These are phyloP conservation scores for Serranus cabrilla DNA, from an alignment of 2,797 vertebrate species.

Conservation along the genomic window DNA sequence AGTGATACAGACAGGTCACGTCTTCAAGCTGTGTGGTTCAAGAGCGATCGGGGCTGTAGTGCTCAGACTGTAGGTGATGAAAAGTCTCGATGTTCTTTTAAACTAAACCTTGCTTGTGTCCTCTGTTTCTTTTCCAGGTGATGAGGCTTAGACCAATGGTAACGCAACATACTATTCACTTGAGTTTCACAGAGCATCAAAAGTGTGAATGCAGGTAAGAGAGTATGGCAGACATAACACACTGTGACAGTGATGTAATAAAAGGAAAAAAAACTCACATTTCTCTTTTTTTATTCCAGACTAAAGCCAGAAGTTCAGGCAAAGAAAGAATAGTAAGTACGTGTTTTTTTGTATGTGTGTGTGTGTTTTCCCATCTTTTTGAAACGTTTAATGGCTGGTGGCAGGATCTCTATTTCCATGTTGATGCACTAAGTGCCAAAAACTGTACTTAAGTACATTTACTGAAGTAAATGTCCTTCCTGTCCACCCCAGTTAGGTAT, in stretches of 20 bases:
- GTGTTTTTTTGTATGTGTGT: constrained; percentile 16
- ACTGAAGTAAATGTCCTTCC: too few species aligned
- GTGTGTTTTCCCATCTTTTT: too few species aligned
- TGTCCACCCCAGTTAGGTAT: too few species aligned
- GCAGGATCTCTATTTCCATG: too few species aligned
- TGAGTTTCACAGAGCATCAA: constrained; percentile 94
- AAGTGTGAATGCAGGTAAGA: constrained; percentile 95
- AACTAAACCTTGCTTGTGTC: constrained; percentile 60
- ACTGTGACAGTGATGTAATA: background rate
- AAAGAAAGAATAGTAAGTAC: constrained; percentile 96
- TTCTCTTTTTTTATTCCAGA: constrained; percentile 78
- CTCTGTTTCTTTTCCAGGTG: constrained; percentile 83
- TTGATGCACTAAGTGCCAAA: too few species aligned
- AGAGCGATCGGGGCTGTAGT: constrained; percentile 16
- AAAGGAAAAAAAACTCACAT: constrained; percentile 7
- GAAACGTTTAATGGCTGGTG: background rate
- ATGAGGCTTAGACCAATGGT: constrained; percentile 88
- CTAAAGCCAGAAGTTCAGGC: constrained; percentile 91
- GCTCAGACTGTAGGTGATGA: constrained; percentile 3
- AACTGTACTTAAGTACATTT: too few species aligned
- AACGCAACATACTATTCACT: constrained; percentile 84
- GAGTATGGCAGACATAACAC: background rate
- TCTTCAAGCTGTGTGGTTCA: background rate
- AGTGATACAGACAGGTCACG: constrained; percentile 1
- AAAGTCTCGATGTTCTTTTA: constrained; percentile 18